Evolutionary conservation across 2,797 vertebrate genomes (phyloP).

Genomic region (Sebastes hubbsi): DNA sequence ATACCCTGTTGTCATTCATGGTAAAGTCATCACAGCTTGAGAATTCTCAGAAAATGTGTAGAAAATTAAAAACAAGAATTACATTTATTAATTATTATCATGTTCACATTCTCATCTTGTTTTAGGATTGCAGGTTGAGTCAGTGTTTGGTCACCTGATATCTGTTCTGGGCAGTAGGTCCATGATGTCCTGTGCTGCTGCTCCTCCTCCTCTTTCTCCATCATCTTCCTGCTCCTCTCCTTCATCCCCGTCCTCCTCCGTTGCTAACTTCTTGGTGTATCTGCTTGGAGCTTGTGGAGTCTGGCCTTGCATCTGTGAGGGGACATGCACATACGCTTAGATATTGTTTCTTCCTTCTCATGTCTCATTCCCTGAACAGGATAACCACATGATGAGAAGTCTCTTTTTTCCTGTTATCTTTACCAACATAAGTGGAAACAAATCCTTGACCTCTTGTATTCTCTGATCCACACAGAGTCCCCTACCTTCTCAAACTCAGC

Average conservation of each 20-base stretch:
- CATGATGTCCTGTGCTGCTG: constrained; percentile 88
- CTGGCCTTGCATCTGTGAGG: constrained; percentile 93
- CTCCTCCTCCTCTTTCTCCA: constrained; percentile 79
- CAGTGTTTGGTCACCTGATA: constrained; percentile 82
- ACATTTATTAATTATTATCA: background rate
- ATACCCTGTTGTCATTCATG: background rate
- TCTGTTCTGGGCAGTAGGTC: constrained; percentile 94
- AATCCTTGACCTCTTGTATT: background rate
- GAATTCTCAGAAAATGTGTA: background rate
- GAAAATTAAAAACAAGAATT: background rate
- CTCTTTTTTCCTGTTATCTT: background rate
- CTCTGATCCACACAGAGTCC: background rate
- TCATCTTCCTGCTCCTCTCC: constrained; percentile 81
- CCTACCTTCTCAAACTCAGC: constrained; percentile 95
- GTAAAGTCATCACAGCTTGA: background rate
- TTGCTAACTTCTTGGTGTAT: constrained; percentile 75
- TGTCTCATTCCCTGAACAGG: too few species aligned
- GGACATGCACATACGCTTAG: background rate
- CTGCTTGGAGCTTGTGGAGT: constrained; percentile 86
- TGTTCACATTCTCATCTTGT: background rate
- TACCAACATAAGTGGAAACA: background rate
- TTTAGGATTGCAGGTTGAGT: too few species aligned
- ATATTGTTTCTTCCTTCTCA: too few species aligned
- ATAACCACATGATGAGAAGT: background rate
- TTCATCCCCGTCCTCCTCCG: constrained; percentile 73